Conservation (phyloP, 2,113 vertebrate species). For the Neodontobutis hainanensis region DNA sequence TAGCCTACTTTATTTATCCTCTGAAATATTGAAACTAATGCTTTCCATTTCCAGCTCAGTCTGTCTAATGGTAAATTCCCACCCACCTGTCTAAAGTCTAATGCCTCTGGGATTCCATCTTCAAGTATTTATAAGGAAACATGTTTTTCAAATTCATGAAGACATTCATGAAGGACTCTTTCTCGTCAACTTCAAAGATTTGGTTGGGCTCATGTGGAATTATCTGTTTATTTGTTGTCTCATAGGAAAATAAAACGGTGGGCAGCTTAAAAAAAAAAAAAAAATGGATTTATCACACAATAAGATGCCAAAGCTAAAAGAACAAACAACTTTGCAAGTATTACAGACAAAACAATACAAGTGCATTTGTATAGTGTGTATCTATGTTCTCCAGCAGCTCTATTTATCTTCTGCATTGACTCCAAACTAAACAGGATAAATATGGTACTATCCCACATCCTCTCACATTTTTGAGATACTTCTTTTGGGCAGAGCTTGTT, state of each 20-base stretch:
- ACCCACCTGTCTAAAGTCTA: constrained; percentile 22
- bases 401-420: no score
- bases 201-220: constrained; percentile 18
- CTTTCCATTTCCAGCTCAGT: constrained; percentile 35
- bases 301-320: background rate
- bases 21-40: constrained; percentile 43
- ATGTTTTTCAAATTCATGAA: constrained; percentile 23
- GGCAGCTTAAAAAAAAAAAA: background rate
- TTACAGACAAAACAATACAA: no score
- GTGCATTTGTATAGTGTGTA: no score
- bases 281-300: background rate
- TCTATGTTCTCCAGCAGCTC: no score
- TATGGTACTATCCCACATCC: no score
- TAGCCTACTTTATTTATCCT: constrained; percentile 5
- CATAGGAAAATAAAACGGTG: constrained; percentile 4
- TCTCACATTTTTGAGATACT: no score
- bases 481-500: no score
- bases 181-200: background rate
- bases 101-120: constrained; percentile 31
- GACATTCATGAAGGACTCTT: constrained; percentile 25
- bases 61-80: constrained; percentile 20
- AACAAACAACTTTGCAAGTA: no score
- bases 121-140: constrained; percentile 30
- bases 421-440: no score
- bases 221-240: constrained; percentile 20